Base-by-base conservation (phyloP, 2,888 invertebrate species). In the Mythimna pallens region DNA sequence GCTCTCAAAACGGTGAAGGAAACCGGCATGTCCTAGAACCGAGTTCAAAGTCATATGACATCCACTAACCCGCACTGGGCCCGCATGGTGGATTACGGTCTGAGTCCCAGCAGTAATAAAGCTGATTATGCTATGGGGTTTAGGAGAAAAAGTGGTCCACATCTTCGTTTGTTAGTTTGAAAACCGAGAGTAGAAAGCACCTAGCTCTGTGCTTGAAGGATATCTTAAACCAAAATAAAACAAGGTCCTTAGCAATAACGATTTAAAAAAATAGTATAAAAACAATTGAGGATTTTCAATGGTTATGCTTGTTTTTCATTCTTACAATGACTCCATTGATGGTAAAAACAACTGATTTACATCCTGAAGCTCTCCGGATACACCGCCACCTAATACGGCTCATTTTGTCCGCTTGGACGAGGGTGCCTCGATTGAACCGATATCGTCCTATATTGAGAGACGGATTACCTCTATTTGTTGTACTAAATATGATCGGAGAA, bases 331-430 rank as follows among this genome's bases (percentile, higher is more conserved):
- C 17, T 30, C 14, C 43, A 14, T 55, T 3, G 4, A 50, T 1
- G 5, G 61, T 75, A 20, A 10, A 30, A 25, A 69, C 30, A 7
- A 40, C 43, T 5, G 74, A 62, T 77, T 62, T 61, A 30, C 74
- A 75, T 4, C 78, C 70, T 9, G 6, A 1, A 1, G 47, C 0
- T 20, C 25, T 22, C n/a, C 61, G 25, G 3, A 17, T 4, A 61
- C 74, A 77, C 2, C 75, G 55, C 73, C 73, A 73, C 5, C 73
- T 55, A 2, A 36, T 74, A 7, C 64, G 57, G 7, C 17, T 57
- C 14, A 2, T 36, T n/a, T 40, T 71, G 5, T 30, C 58, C 5
- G 20, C 20, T 3, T 59, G n/a, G 3, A 7, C 0, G 14, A 22
- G 12, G 14, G 40, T 25, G 3, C 71, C 73, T 30, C 30, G 65